Conservation (phyloP, 2,113 vertebrate species). For the Bubo blakistoni region DNA sequence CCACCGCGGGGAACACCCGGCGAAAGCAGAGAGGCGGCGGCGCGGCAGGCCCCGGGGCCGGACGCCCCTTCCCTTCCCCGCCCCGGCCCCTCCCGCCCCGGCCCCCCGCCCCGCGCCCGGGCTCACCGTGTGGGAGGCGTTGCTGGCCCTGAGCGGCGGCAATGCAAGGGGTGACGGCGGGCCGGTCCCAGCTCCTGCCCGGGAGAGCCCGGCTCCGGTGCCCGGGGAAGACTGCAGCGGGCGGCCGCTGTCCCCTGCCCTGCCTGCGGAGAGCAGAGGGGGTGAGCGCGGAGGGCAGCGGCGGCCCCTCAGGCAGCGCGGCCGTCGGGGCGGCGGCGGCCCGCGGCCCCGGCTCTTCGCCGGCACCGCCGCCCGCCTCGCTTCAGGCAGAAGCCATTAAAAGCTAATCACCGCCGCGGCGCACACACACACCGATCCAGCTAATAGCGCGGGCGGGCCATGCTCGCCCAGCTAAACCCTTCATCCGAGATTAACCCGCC, state of each 20-base stretch:
- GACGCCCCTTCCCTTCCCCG: too few relatives aligned
- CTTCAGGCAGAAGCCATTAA: constrained; percentile 40
- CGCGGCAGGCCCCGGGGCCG: neutral
- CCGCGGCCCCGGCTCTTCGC: neutral
- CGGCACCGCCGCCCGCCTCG: neutral
- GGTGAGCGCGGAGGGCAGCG: neutral
- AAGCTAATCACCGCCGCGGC: constrained; percentile 23
- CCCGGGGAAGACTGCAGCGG: constrained; percentile 75
- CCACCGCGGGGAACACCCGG: neutral
- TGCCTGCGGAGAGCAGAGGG: constrained; percentile 43
- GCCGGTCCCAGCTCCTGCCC: constrained; percentile 77
- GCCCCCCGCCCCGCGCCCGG: neutral
- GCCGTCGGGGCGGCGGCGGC: neutral
- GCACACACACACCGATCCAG: constrained; percentile 2
- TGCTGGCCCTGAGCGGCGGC: constrained; percentile 83
- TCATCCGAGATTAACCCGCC: constrained; percentile 44
- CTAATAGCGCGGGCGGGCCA: constrained; percentile 37
- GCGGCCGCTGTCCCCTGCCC: constrained; percentile 76
- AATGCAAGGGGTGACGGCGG: constrained; percentile 79
- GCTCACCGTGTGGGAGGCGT: constrained; percentile 76
- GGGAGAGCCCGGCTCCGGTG: constrained; percentile 72
- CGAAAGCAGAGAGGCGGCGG: neutral
- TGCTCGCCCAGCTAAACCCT: constrained; percentile 21
- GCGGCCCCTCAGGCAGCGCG: neutral
- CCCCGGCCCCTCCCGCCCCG: neutral